phyloP scores from a whole-genome alignment of 2,113 vertebrate genomes.

The Girardinichthys multiradiatus region DNA sequence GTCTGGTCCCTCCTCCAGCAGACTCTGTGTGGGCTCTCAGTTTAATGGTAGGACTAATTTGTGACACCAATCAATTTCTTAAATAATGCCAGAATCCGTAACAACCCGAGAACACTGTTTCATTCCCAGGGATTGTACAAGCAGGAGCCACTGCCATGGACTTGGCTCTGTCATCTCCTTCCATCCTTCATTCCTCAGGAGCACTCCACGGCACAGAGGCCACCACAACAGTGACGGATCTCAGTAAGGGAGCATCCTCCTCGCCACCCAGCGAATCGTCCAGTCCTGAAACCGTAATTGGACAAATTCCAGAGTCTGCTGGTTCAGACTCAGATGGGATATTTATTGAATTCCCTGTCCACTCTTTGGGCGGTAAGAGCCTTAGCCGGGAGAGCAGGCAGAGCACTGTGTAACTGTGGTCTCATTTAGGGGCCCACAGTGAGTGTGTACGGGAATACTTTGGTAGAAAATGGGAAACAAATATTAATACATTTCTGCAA shows the following conservation, averaged over 20 bases:
- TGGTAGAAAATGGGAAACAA: conserved; percentile 19
- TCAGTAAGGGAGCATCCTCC: conserved; percentile 78
- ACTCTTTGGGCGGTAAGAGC: conserved; percentile 65
- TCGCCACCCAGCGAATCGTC: conserved; percentile 84
- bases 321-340: conserved; percentile 94
- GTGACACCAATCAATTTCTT: not conserved
- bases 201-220: conserved; percentile 73
- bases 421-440: conserved; percentile 19
- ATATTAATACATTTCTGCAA: conserved; percentile 23
- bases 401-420: conserved; percentile 69
- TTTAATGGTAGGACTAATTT: conserved; percentile 62
- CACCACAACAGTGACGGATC: conserved; percentile 76
- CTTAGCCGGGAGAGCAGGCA: conserved; percentile 69
- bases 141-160: conserved; percentile 53
- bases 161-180: conserved; percentile 65
- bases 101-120: not conserved
- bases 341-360: conserved; percentile 91
- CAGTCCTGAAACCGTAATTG: conserved; percentile 92
- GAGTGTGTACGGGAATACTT: conserved; percentile 22
- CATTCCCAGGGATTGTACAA: conserved; percentile 50
- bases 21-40: conserved; percentile 71
- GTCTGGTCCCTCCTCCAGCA: conserved; percentile 64
- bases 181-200: conserved; percentile 77
- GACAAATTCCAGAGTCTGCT: conserved; percentile 89
- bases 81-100: conserved; percentile 14